Evolutionary conservation across 2,797 vertebrate species (phyloP), one percentile per base, ranked within the genome.

Genomic region (Onychomys leucogaster): DNA sequence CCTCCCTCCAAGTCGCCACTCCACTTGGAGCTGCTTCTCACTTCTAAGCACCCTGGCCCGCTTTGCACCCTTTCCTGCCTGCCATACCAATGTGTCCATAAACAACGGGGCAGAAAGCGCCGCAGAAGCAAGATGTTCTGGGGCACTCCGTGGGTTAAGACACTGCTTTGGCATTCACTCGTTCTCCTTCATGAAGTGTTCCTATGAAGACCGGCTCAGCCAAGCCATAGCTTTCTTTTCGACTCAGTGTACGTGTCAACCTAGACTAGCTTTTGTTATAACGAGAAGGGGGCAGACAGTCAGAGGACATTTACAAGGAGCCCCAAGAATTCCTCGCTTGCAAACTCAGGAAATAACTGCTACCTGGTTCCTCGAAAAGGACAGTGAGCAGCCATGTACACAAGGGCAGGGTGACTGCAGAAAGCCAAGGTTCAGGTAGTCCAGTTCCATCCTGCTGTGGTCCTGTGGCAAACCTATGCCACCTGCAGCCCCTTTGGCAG

Each of bases 401-500:
- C 77, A 88, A 8, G 46, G 75, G 69, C 46, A 94, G 84, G 34
- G 69, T 91, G 29, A 91, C 6, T 76, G n/a, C 37, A 55, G 67
- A 84, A 61, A 43, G 17, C 37, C 63, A 86, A 89, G 43, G 12
- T 83, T 73, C 76, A 41, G 49, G 81, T 63, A 90, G 29, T n/a
- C 43, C 14, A 46, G 61, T n/a, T 80, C 80, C 73, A 84, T 65
- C 55, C 77, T 52, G 10, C 89, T 84, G 65, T 41, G 29, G 52
- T 94, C 94, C 80, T 43, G 41, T 34, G 55, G 91, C 17, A 94
- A 89, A 89, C 2, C 43, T 52, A 4, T 85, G 43, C 57, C 91
- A 21, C 34, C 55, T 90, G 84, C 81, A 94, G 65, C 59, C 86
- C 83, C 69, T 94, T 87, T n/a, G 41, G n/a, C 88, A 92, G 84